phyloP scores from a whole-genome alignment of 2,113 vertebrate species.

The Mesoclemmys tuberculata region DNA sequence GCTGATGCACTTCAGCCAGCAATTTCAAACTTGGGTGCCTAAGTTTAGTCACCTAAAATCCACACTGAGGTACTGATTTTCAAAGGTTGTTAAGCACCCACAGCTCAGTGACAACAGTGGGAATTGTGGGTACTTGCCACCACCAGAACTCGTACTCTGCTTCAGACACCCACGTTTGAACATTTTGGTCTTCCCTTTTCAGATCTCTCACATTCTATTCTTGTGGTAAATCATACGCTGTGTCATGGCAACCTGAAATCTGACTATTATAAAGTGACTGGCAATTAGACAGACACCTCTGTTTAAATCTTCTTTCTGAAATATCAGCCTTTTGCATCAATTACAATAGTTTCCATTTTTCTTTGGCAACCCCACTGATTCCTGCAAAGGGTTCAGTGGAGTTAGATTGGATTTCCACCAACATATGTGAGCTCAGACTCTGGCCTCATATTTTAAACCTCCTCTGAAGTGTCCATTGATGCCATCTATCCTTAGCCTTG shows the following conservation, averaged over 20 bases:
- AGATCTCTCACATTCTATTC: not conserved
- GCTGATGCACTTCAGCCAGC: not conserved
- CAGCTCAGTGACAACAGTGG: not conserved
- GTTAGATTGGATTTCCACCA: not conserved
- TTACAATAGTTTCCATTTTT: not conserved
- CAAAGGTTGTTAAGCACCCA: not conserved
- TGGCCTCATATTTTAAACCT: accelerated
- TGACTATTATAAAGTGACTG: not conserved
- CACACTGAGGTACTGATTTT: not conserved
- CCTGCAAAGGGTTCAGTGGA: not conserved
- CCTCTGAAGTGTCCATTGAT: accelerated
- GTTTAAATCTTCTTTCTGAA: not conserved
- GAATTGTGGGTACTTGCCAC: not conserved
- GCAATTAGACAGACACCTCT: not conserved
- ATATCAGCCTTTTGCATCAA: accelerated
- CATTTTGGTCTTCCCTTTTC: not conserved
- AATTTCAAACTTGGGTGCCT: not conserved
- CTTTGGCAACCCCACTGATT: not conserved
- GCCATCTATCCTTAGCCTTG: not conserved
- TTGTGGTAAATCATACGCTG: not conserved
- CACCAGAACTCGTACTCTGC: too few relatives aligned
- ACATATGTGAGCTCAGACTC: accelerated
- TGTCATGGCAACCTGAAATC: not conserved
- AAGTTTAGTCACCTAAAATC: not conserved
- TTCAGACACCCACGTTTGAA: not conserved